These are phyloP conservation scores for Tringa solitaria DNA, from an alignment of 2,113 vertebrate species.

Conservation along the genomic window DNA sequence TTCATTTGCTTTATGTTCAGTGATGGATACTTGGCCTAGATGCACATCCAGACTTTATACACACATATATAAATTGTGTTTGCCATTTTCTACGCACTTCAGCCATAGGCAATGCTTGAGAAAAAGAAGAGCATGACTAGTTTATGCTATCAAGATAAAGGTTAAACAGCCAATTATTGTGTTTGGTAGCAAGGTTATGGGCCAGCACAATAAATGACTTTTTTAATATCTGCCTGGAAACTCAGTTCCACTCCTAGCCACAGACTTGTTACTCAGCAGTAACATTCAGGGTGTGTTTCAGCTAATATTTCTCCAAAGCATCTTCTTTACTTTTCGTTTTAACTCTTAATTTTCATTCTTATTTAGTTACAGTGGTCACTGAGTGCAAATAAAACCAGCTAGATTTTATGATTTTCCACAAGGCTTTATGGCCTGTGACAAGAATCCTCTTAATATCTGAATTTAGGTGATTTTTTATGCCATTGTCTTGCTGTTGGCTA, in stretches of 20 bases:
- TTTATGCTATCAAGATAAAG: not conserved
- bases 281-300: not conserved
- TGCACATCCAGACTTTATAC: not conserved
- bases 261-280: not conserved
- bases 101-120: not conserved
- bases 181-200: not conserved
- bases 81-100: not conserved
- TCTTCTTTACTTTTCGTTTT: not conserved
- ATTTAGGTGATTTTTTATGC: not conserved
- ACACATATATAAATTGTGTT: not conserved
- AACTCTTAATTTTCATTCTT: not conserved
- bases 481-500: not conserved
- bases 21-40: not conserved
- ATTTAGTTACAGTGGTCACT: not conserved
- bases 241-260: not conserved
- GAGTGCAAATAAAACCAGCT: not conserved
- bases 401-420: not conserved
- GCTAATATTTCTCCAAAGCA: not conserved
- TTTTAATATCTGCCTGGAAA: not conserved
- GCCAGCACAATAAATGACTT: not conserved
- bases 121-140: not conserved
- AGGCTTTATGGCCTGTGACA: not conserved
- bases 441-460: not conserved
- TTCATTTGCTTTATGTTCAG: not conserved
- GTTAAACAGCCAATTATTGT: constrained; percentile 22